Percentiles rank a stretch among this genome's conserved stretches.
Evolutionary conservation across 64 coral and sea anemone genomes (phyloP).

Genomic region (Montipora foliosa): DNA sequence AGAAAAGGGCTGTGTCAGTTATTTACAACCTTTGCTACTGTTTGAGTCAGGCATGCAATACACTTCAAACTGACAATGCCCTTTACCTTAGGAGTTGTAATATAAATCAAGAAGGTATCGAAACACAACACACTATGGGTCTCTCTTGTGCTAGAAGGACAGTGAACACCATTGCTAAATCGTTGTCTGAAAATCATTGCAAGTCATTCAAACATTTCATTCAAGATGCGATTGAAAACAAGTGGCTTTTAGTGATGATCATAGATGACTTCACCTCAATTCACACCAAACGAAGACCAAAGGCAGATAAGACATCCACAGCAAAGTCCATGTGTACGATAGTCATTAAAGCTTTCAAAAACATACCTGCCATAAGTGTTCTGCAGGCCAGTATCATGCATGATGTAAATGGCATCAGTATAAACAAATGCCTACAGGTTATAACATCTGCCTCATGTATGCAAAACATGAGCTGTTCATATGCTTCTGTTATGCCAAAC

Average conservation of each 20-base stretch:
- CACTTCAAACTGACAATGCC: conserved; percentile 22
- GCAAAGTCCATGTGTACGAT: conserved; percentile 61
- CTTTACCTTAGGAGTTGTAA: conserved; percentile 10
- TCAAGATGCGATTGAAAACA: conserved; percentile 41
- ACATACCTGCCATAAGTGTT: not conserved
- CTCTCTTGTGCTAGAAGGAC: not conserved
- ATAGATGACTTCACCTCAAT: conserved; percentile 72
- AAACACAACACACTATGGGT: conserved; percentile 33
- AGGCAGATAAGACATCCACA: not conserved
- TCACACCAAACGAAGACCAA: conserved; percentile 32
- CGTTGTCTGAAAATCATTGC: too few species aligned
- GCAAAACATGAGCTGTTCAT: too few species aligned
- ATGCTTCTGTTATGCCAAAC: conserved; percentile 33
- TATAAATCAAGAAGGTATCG: not conserved
- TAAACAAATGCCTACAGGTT: too few species aligned
- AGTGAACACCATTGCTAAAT: not conserved
- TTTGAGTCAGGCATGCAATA: conserved; percentile 18
- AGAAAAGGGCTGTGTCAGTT: conserved; percentile 31
- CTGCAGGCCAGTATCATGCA: not conserved
- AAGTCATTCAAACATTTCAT: too few species aligned
- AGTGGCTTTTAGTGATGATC: conserved; percentile 54
- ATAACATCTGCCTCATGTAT: too few species aligned
- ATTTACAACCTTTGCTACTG: conserved; percentile 40
- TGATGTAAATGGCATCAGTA: too few species aligned
- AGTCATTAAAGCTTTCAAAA: conserved; percentile 63